phyloP scores from a whole-genome alignment of 2,797 vertebrate genomes.

The Hypotaenidia okinawae region DNA sequence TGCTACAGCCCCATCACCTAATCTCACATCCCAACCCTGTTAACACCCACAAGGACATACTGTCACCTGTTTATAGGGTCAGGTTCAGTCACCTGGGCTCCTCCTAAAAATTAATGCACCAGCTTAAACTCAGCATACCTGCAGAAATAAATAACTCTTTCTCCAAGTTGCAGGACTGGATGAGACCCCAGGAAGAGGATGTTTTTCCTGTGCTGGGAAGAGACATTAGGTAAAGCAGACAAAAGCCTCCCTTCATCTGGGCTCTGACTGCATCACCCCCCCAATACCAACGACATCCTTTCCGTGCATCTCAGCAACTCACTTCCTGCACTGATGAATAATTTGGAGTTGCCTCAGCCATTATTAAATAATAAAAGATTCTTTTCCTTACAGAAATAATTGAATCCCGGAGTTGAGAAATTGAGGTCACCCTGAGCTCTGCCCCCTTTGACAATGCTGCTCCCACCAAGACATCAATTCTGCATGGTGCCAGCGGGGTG shows the following conservation, averaged over 20 bases:
- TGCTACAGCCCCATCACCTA: no score
- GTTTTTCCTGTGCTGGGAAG: not conserved
- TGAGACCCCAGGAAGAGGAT: not conserved
- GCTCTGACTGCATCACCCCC: not conserved
- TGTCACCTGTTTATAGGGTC: not conserved
- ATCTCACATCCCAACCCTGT: not conserved
- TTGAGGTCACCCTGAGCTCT: conserved; percentile 21
- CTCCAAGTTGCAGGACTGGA: not conserved
- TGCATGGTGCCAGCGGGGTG: rapidly evolving
- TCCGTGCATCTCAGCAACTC: not conserved
- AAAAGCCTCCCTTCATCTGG: not conserved
- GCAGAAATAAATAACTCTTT: not conserved
- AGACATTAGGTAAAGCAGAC: not conserved
- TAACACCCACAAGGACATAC: no score
- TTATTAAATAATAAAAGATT: conserved; percentile 49
- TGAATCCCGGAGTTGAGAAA: conserved; percentile 32
- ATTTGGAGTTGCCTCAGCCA: conserved; percentile 15
- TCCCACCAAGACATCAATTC: not conserved
- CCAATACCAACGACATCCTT: not conserved
- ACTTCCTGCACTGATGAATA: conserved; percentile 6
- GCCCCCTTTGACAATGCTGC: not conserved
- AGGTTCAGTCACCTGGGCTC: not conserved
- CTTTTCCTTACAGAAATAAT: conserved; percentile 49
- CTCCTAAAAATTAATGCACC: not conserved
- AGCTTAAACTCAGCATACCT: not conserved